Evolutionary conservation across 2,888 invertebrate genomes (phyloP).

Genomic region (Malachius bipustulatus): DNA sequence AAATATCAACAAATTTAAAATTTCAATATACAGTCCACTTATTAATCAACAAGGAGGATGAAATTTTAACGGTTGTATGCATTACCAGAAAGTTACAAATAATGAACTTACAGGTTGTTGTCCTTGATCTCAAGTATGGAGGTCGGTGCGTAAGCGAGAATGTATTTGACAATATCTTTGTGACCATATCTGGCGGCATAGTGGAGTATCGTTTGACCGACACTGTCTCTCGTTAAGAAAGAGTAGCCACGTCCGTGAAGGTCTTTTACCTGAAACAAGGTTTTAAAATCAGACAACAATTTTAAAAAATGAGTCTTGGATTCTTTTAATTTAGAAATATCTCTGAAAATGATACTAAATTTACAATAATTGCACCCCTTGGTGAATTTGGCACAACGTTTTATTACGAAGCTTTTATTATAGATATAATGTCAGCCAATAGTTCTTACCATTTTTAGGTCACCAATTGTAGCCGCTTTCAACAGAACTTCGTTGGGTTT

Average conservation of each 20-base stretch:
- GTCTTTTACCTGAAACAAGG: conserved; percentile 56
- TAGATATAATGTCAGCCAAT: not conserved
- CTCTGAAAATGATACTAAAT: conserved; percentile 10
- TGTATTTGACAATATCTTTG: conserved; percentile 79
- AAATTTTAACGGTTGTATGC: not conserved
- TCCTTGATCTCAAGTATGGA: conserved; percentile 79
- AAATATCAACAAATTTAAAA: too few species aligned
- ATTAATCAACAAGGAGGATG: not conserved
- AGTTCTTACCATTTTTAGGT: conserved; percentile 59
- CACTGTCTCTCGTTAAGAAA: conserved; percentile 66
- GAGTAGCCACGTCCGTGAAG: conserved; percentile 76
- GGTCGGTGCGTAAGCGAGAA: conserved; percentile 74
- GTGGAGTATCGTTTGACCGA: conserved; percentile 84
- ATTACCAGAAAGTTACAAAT: conserved; percentile 4
- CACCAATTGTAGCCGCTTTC: conserved; percentile 73
- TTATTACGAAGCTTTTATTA: conserved; percentile 1
- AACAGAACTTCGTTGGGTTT: conserved; percentile 72
- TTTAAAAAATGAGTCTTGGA: too few species aligned
- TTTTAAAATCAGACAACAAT: too few species aligned
- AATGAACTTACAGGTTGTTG: conserved; percentile 56
- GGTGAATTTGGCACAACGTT: conserved; percentile 2
- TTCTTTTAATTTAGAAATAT: too few species aligned
- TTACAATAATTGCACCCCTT: not conserved
- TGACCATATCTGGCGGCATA: conserved; percentile 79
- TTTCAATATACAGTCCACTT: too few species aligned